Base-by-base conservation (phyloP, 2,888 invertebrate genomes). In the Aproaerema taeniolella region DNA sequence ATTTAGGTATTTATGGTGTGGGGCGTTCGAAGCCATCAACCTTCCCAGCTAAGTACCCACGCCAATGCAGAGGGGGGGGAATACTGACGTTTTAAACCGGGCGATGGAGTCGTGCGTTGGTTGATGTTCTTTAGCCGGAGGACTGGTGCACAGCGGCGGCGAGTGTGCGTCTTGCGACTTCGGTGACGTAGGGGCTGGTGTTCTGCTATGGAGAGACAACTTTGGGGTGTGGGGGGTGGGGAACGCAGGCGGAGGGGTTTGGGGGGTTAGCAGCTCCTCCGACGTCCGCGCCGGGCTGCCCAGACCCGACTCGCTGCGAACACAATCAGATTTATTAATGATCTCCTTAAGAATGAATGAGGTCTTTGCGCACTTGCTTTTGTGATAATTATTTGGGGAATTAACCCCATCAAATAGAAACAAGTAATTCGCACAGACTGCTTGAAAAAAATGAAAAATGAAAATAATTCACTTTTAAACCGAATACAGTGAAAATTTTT, bases 81-180 rank as follows among this genome's bases (percentile, higher is more conserved):
- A 20, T n/a, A 39, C 86, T 78, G 62, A 87, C 87, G 85, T 85
- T 69, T 87, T 87, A 46, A 87, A 87, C 36, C 79, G 61, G 7
- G 72, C 72, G 44, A 87, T 75, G 1, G 86, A 80, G 41, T 87
- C 87, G 25, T 70, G 68, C 6, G 76, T 65, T 1, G 82, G 69
- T 31, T 70, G 74, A 34, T 69, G 67, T 2, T 79, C 79, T 45
- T 69, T 80, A 10, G 66, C 60, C 2, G 74, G 81, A 1, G 85
- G 85, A 45, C 82, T 86, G 38, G 70, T 77, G 57, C 82, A 87
- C 2, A 83, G 65, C 5, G 83, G 86, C 1, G 85, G 86, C 0
- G 83, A 87, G 36, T 67, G 58, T 0, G 71, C 58, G 12, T 79
- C 82, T 37, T 67, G 71, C 5, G 50, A 42, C 43, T 56, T 66